Evolutionary conservation across 1,140 invertebrate genomes (phyloP).

Genomic region (Drosophila cardini): DNA sequence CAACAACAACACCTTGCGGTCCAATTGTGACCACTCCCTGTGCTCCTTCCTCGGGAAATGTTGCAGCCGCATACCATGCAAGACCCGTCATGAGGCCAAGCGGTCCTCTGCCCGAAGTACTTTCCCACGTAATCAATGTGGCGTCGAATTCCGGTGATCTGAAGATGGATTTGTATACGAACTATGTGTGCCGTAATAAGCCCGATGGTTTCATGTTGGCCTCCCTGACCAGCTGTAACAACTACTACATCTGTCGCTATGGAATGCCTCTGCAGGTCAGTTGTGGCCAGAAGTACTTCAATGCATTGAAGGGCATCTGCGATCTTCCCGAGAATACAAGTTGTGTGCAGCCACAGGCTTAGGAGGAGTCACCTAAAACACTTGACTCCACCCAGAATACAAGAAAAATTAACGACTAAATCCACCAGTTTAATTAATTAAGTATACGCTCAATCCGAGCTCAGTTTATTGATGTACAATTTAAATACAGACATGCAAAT

Average conservation of each 20-base stretch:
- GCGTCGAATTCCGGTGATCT: constrained; percentile 24
- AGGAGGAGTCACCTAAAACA: neutral
- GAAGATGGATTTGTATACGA: constrained; percentile 62
- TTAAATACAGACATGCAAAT: constrained; percentile 43
- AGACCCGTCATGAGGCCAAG: constrained; percentile 24
- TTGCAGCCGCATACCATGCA: constrained; percentile 25
- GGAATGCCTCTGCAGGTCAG: constrained; percentile 61
- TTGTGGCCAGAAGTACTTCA: constrained; percentile 75
- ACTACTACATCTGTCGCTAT: constrained; percentile 78
- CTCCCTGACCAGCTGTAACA: constrained; percentile 71
- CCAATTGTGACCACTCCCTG: constrained; percentile 35
- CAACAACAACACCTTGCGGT: constrained; percentile 8
- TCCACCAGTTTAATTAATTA: constrained; percentile 27
- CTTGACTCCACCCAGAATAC: constrained; percentile 1
- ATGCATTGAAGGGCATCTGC: constrained; percentile 73
- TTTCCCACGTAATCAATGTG: neutral
- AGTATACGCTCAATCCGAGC: constrained; percentile 3
- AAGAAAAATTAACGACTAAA: neutral
- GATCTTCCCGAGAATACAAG: constrained; percentile 76
- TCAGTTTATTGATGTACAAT: constrained; percentile 1
- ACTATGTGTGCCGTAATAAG: constrained; percentile 68
- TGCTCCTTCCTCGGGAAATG: neutral
- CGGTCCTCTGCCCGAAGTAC: constrained; percentile 20
- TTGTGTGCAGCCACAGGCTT: constrained; percentile 66
- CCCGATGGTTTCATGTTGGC: constrained; percentile 75